Evolutionary conservation across 2,888 invertebrate species (phyloP).

Genomic region (Leptopilina myrica): DNA sequence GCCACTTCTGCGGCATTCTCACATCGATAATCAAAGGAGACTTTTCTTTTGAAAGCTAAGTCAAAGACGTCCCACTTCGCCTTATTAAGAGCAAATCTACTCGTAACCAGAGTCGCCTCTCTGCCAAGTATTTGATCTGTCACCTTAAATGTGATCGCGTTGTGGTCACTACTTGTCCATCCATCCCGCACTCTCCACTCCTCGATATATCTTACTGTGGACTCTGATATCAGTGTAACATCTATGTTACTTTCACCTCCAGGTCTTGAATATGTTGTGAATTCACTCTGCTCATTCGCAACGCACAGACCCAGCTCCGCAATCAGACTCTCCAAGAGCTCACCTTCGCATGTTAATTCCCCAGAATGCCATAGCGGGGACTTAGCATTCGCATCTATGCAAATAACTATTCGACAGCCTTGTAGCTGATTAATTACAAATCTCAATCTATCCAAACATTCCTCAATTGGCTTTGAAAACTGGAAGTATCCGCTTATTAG

Average conservation of each 20-base stretch:
- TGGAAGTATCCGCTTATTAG: constrained; percentile 42
- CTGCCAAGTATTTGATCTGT: too few relatives aligned
- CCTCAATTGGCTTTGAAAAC: background rate
- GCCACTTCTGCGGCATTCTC: too few relatives aligned
- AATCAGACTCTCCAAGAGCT: constrained; percentile 19
- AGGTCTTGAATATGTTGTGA: background rate
- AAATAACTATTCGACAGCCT: constrained; percentile 33
- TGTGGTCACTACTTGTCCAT: constrained; percentile 22
- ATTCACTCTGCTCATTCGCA: background rate
- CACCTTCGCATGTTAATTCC: background rate
- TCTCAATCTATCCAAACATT: background rate
- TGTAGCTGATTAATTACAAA: background rate
- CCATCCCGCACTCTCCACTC: background rate
- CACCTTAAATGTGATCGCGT: background rate
- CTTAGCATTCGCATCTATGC: constrained; percentile 44
- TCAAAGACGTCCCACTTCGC: too few relatives aligned
- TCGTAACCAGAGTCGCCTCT: too few relatives aligned
- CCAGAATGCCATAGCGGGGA: constrained; percentile 21
- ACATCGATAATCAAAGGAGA: too few relatives aligned
- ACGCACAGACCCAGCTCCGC: constrained; percentile 1
- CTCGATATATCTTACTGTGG: constrained; percentile 22
- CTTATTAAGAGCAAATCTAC: too few relatives aligned
- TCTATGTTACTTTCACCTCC: constrained; percentile 30
- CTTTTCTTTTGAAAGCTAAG: too few relatives aligned
- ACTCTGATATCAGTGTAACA: background rate